Conservation (phyloP, 2,797 vertebrate species). For the Sebastolobus altivelis region DNA sequence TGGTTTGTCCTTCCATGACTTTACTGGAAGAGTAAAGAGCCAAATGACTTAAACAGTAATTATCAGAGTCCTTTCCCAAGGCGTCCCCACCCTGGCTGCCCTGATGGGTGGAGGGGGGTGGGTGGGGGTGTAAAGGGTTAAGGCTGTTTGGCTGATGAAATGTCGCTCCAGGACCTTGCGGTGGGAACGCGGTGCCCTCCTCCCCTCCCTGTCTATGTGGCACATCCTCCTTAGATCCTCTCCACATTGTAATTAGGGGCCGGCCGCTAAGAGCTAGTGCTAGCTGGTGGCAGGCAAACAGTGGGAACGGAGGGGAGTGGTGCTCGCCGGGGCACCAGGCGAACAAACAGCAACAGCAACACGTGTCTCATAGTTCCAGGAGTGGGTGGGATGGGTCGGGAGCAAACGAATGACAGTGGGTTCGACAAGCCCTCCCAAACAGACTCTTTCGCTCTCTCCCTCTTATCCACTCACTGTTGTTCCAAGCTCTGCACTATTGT, state of each 20-base stretch:
- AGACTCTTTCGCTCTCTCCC: constrained; percentile 60
- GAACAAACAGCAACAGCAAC: constrained; percentile 77
- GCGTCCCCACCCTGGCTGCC: constrained; percentile 66
- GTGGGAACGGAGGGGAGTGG: constrained; percentile 79
- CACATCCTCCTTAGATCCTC: constrained; percentile 88
- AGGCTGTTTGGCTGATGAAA: constrained; percentile 80
- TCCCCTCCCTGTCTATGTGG: constrained; percentile 86
- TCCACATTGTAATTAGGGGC: constrained; percentile 86
- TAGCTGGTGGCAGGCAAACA: constrained; percentile 78
- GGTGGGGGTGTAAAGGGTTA: constrained; percentile 68
- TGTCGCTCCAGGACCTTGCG: constrained; percentile 82
- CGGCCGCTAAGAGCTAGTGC: constrained; percentile 76
- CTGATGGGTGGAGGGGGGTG: constrained; percentile 56
- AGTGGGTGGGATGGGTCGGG: constrained; percentile 77
- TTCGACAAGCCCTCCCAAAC: constrained; percentile 67
- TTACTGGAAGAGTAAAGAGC: constrained; percentile 22
- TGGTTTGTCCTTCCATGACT: constrained; percentile 31
- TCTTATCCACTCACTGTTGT: constrained; percentile 85
- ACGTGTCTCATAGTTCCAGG: constrained; percentile 76
- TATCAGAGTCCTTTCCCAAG: constrained; percentile 65
- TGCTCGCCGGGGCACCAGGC: constrained; percentile 65
- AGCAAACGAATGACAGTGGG: constrained; percentile 67
- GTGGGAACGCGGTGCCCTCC: constrained; percentile 86
- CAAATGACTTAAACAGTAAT: constrained; percentile 56
- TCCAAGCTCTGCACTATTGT: constrained; percentile 87